A percentile compares a stretch with the other conserved stretches of the same genome.
Conservation (phyloP, 2,888 invertebrate genomes). For the Cheilosia scutellata region DNA sequence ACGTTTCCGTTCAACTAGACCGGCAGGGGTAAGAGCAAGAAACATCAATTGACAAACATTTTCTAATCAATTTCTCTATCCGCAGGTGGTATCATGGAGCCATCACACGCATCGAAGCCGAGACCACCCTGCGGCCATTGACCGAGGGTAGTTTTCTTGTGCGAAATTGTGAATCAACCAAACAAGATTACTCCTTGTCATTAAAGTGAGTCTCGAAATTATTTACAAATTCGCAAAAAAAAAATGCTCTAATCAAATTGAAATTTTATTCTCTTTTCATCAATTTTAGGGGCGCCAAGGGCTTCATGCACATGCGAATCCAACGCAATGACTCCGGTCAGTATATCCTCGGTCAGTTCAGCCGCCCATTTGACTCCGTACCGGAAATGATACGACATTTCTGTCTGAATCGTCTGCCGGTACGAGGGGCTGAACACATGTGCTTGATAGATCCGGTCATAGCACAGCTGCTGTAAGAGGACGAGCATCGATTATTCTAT, state of each 20-base stretch:
- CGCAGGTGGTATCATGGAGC: slow-evolving; percentile 97
- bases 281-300: slow-evolving; percentile 92
- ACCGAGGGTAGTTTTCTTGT: slow-evolving; percentile 97
- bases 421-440: slow-evolving; percentile 98
- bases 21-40: slow-evolving; percentile 90
- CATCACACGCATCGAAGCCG: slow-evolving; percentile 95
- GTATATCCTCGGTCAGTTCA: slow-evolving; percentile 96
- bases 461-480: slow-evolving; percentile 89
- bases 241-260: slow-evolving; percentile 43
- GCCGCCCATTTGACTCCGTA: slow-evolving; percentile 95
- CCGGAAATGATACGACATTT: slow-evolving; percentile 98
- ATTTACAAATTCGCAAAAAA: slow-evolving; percentile 6
- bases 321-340: slow-evolving; percentile 91
- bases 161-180: slow-evolving; percentile 96
- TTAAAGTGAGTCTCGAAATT: slow-evolving; percentile 90
- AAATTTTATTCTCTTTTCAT: slow-evolving; percentile 20
- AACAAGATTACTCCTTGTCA: slow-evolving; percentile 96
- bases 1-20: slow-evolving; percentile 92
- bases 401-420: slow-evolving; percentile 95
- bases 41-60: slow-evolving; percentile 16
- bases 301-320: slow-evolving; percentile 99
- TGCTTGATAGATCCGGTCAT: slow-evolving; percentile 96
- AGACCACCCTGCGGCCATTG: slow-evolving; percentile 92
- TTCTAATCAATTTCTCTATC: slow-evolving; percentile 62
- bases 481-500: slow-evolving; percentile 47